Base-by-base conservation (phyloP, 2,113 vertebrate species). In the Merops nubicus region DNA sequence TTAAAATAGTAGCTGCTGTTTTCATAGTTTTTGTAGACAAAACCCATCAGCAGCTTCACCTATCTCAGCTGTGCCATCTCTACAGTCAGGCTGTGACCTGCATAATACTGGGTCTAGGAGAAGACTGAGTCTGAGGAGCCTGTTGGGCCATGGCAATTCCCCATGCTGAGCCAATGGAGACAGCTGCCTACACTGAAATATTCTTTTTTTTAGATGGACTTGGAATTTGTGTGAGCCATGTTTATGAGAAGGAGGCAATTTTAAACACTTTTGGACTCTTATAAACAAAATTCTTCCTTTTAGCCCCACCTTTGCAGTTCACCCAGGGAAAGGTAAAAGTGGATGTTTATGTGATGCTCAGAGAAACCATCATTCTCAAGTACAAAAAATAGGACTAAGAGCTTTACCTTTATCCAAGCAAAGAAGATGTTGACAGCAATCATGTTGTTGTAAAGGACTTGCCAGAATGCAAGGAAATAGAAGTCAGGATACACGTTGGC, bases 381-480 rank as follows among this genome's bases (percentile, higher is more conserved):
- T 13, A 50, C 59, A 65, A 48, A n/a, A 29, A 50, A 91, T 57
- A 26, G 63, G 56, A 93, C 15, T 59, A 80, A 23, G n/a, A 90
- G 51, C 50, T 56, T 40, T 97, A 97, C 96, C 96, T 98, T 98
- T 88, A 97, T 96, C 97, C 95, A 97, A 65, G 97, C 97, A 94
- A 98, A 96, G 84, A 98, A 98, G 89, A 98, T 76, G 59, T 82
- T 98, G 85, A 97, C 65, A 59, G 98, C 97, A 89, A 98, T 74
- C 68, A 83, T 77, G 50, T 96, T 95, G 31, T 97, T 97, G 88
- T 97, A 97, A 76, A 93, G 94, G 74, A 94, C 88, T 73, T 97
- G 81, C 91, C 97, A 98, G 69, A 85, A 95, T 43, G 97, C 97
- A 83, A 98, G 97, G 81, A 97, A 98, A 85, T 97, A 96, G 67